Percentiles rank a stretch among this genome's conserved stretches.
Evolutionary conservation across 37 sponge, comb jelly and placozoan genomes (phyloP).

Genomic region (Chondrosia reniformis): DNA sequence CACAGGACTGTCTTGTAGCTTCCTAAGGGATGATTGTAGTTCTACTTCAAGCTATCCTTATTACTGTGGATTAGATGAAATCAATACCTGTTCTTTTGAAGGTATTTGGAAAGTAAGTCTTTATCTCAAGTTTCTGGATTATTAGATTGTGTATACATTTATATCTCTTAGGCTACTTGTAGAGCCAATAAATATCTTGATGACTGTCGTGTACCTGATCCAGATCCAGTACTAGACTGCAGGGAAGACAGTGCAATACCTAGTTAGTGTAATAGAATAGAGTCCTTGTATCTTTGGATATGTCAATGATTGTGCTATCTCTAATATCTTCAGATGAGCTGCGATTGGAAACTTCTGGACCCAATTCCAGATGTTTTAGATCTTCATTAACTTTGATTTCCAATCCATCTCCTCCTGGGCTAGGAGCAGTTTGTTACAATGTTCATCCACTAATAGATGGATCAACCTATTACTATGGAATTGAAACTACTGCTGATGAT

Average conservation of each 20-base stretch:
- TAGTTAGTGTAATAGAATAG: too few relatives aligned
- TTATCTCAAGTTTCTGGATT: background rate
- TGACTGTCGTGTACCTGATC: too few relatives aligned
- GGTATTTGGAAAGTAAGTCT: constrained; percentile 3
- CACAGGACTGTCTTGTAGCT: constrained; percentile 33
- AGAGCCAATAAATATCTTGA: too few relatives aligned
- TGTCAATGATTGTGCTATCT: too few relatives aligned
- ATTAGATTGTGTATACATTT: too few relatives aligned
- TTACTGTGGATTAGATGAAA: constrained; percentile 5
- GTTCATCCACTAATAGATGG: background rate
- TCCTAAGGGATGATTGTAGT: constrained; percentile 21
- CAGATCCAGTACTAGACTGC: too few relatives aligned
- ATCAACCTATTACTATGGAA: background rate
- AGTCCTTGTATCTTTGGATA: too few relatives aligned
- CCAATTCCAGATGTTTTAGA: background rate
- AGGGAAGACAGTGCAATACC: too few relatives aligned
- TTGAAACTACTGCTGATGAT: background rate
- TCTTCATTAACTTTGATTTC: background rate
- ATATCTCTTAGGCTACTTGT: too few relatives aligned
- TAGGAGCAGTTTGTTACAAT: background rate
- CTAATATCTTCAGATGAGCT: too few relatives aligned
- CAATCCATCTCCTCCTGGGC: background rate
- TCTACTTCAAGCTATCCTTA: constrained; percentile 18
- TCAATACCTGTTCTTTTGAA: background rate
- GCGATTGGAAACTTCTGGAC: background rate